These are phyloP conservation scores for Trissolcus basalis DNA, from an alignment of 1,140 invertebrate species.

Conservation along the genomic window DNA sequence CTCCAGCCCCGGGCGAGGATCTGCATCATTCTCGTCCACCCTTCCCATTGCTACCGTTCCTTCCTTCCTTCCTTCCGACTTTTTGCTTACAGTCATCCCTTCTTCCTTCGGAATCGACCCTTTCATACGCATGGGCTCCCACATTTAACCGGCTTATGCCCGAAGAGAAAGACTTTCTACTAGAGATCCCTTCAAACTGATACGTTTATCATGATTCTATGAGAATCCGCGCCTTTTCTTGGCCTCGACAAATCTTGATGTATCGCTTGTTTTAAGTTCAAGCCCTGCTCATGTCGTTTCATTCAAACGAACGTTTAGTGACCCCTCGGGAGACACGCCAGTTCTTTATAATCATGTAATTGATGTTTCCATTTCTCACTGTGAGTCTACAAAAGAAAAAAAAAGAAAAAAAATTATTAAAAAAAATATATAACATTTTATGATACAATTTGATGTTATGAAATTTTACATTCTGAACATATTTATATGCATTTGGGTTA, in stretches of 20 bases:
- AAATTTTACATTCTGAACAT: neutral
- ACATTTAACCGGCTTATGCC: slow-evolving; percentile 65
- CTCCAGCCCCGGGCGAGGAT: slow-evolving; percentile 56
- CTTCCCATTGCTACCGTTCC: slow-evolving; percentile 4
- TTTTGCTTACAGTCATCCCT: slow-evolving; percentile 30
- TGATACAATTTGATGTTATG: slow-evolving; percentile 31
- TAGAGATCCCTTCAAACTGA: slow-evolving; percentile 63
- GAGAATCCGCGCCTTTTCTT: neutral
- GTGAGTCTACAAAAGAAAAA: too few relatives aligned
- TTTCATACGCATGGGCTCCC: slow-evolving; percentile 55
- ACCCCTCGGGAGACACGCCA: too few relatives aligned
- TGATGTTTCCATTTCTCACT: too few relatives aligned
- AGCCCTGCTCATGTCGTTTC: slow-evolving; percentile 9
- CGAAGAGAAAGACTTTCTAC: slow-evolving; percentile 63
- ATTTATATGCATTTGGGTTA: slow-evolving; percentile 6
- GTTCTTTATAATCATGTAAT: too few relatives aligned
- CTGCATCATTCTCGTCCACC: slow-evolving; percentile 53
- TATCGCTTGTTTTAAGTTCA: slow-evolving; percentile 31
- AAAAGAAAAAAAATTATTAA: neutral
- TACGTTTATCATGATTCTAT: slow-evolving; percentile 48
- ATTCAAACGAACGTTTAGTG: slow-evolving; percentile 21
- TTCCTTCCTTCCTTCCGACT: slow-evolving; percentile 25
- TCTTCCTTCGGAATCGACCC: slow-evolving; percentile 40
- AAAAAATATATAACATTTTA: neutral
- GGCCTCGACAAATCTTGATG: slow-evolving; percentile 28